A percentile compares a stretch with the other conserved stretches of the same genome.
Conservation (phyloP, 1,140 invertebrate species). For the Piezodorus guildinii region DNA sequence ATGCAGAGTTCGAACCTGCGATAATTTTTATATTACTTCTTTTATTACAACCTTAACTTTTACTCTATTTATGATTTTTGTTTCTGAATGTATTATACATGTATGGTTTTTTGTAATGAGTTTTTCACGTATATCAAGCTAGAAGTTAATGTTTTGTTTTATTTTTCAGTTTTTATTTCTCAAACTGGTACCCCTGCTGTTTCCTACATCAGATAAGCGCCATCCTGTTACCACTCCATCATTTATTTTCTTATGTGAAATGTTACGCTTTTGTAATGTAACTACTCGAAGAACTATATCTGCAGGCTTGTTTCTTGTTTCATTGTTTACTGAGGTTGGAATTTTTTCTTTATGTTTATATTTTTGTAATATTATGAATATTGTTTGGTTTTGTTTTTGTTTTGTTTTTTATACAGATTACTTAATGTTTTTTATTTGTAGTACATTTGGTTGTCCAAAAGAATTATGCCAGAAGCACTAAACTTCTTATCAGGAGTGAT, state of each 20-base stretch:
- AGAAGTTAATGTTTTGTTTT: constrained; percentile 13
- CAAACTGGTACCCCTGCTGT: constrained; percentile 62
- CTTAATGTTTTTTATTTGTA: too few relatives aligned
- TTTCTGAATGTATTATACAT: too few relatives aligned
- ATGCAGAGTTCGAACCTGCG: too few relatives aligned
- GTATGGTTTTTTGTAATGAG: too few relatives aligned
- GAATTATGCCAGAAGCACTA: constrained; percentile 62
- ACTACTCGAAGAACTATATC: constrained; percentile 52
- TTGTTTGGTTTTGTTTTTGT: background rate
- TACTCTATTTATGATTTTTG: too few relatives aligned
- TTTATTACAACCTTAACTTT: background rate
- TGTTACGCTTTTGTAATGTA: constrained; percentile 51
- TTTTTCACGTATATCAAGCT: too few relatives aligned
- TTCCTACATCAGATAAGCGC: constrained; percentile 77
- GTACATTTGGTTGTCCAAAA: constrained; percentile 68
- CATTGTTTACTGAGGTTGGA: constrained; percentile 55
- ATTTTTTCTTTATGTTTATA: constrained; percentile 24
- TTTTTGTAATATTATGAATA: constrained; percentile 16
- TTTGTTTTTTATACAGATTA: constrained; percentile 38
- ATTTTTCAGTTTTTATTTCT: constrained; percentile 59
- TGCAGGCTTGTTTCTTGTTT: constrained; percentile 64
- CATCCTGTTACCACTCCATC: constrained; percentile 77
- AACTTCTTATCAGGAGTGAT: constrained; percentile 64
- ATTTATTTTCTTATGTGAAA: constrained; percentile 69
- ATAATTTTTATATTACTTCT: too few relatives aligned